Evolutionary conservation across 2,797 vertebrate species (phyloP), one percentile per base, ranked within the genome.

Genomic region (Leptatherina wallacei): DNA sequence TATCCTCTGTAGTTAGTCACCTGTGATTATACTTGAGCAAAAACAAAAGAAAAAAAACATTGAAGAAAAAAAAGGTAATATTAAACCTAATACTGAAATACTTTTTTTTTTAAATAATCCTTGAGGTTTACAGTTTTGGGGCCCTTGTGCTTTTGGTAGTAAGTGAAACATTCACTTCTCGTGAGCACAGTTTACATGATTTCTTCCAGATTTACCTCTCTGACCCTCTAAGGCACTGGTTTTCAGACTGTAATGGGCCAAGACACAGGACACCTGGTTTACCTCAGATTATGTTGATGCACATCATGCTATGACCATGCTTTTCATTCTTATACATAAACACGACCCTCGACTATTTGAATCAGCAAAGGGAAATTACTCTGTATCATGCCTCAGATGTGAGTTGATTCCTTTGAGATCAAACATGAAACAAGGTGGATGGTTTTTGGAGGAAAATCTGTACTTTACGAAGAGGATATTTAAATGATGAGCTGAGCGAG

Each of bases 161-260:
- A 75, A 84, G 85, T 89, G 90, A 85, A 73, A 78, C 63, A 65
- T 82, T 86, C 80, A 86, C 86, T 88, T 74, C 70, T 71, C 83
- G 40, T 16, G 73, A 91, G 91, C 91, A 91, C 89, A 87, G 91
- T 93, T 93, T 94, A 91, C 90, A 88, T 57, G 69, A 76, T 91
- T 92, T 80, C 71, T 92, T 90, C 91, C 87, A 86, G 86, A 90
- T 81, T 92, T 93, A 94, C 93, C 90, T 94, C 92, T 91, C 83
- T 78, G 71, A 90, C 82, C 77, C 87, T 88, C 70, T 29, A 83
- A 89, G 80, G 83, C 90, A 87, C 88, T 89, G 90, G 77, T 87
- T 82, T 85, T 87, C 82, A 82, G 83, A 91, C 84, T 81, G 77
- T 81, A 88, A 83, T 13, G 73, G 89, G 88, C 86, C 89, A 83